Evolutionary conservation across 1,140 invertebrate species (phyloP).

Genomic region (Nomia melanderi): DNA sequence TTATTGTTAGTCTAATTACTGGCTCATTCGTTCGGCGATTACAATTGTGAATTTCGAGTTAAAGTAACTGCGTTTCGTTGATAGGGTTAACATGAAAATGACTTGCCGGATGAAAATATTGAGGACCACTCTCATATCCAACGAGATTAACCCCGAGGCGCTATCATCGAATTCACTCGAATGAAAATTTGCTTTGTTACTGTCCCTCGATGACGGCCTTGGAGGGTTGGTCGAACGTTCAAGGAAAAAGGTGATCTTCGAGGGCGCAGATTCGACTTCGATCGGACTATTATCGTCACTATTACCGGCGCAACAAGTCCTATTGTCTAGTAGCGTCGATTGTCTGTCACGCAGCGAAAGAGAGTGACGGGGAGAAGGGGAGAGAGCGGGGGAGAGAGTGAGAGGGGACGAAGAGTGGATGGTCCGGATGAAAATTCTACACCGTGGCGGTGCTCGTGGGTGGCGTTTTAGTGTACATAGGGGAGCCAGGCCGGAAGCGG

Average conservation of each 20-base stretch:
- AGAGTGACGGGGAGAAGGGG: slow-evolving; percentile 16
- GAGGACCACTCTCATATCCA: too few relatives aligned
- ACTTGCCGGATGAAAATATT: too few relatives aligned
- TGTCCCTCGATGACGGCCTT: too few relatives aligned
- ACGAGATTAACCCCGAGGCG: too few relatives aligned
- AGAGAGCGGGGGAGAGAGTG: slow-evolving; percentile 7
- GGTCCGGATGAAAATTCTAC: slow-evolving; percentile 16
- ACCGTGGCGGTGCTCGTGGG: slow-evolving; percentile 11
- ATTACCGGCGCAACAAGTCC: slow-evolving; percentile 68
- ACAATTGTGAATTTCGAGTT: too few relatives aligned
- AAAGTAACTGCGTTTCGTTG: too few relatives aligned
- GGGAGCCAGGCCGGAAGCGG: background rate
- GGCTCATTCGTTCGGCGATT: too few relatives aligned
- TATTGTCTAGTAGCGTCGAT: slow-evolving; percentile 76
- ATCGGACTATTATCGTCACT: slow-evolving; percentile 49
- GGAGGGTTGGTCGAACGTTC: too few relatives aligned
- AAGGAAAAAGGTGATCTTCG: background rate
- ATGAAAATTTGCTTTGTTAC: too few relatives aligned
- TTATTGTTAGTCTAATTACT: too few relatives aligned
- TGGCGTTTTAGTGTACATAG: slow-evolving; percentile 31
- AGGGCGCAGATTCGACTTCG: background rate
- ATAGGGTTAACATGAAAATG: too few relatives aligned
- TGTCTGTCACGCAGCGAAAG: slow-evolving; percentile 70
- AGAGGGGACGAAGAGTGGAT: background rate
- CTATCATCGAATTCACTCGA: too few relatives aligned